Conservation (phyloP, 1,140 invertebrate genomes). For the Pinna nobilis region DNA sequence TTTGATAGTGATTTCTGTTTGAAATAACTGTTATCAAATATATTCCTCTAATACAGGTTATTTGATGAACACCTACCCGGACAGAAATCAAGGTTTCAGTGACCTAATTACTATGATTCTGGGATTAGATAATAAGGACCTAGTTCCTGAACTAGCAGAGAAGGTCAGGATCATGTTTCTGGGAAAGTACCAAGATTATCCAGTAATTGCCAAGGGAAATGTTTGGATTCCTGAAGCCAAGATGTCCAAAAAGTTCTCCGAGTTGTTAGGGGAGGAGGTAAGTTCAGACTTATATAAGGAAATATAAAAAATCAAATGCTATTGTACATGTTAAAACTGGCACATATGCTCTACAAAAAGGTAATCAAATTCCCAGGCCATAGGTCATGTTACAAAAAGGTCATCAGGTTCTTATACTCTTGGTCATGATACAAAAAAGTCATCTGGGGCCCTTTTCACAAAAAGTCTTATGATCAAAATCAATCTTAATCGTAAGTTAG, state of each 20-base stretch:
- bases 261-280: constrained; percentile 49
- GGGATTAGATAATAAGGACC: background rate
- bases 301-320: background rate
- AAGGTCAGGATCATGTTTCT: constrained; percentile 51
- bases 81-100: constrained; percentile 41
- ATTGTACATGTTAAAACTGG: too few species aligned
- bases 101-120: constrained; percentile 23
- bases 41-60: constrained; percentile 45
- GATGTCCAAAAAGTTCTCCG: constrained; percentile 36
- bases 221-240: constrained; percentile 44
- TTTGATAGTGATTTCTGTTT: constrained; percentile 1
- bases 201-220: constrained; percentile 46
- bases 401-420: too few species aligned
- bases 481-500: too few species aligned
- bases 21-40: background rate
- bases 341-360: too few species aligned
- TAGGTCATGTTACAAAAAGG: too few species aligned
- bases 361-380: too few species aligned
- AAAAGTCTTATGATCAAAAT: too few species aligned
- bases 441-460: too few species aligned
- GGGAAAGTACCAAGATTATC: constrained; percentile 41
- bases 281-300: background rate
- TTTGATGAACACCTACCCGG: constrained; percentile 47
- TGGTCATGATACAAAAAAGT: too few species aligned
- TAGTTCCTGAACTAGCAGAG: constrained; percentile 36